Evolutionary conservation across 2,113 vertebrate species (phyloP).

Genomic region (Sylvia atricapilla): DNA sequence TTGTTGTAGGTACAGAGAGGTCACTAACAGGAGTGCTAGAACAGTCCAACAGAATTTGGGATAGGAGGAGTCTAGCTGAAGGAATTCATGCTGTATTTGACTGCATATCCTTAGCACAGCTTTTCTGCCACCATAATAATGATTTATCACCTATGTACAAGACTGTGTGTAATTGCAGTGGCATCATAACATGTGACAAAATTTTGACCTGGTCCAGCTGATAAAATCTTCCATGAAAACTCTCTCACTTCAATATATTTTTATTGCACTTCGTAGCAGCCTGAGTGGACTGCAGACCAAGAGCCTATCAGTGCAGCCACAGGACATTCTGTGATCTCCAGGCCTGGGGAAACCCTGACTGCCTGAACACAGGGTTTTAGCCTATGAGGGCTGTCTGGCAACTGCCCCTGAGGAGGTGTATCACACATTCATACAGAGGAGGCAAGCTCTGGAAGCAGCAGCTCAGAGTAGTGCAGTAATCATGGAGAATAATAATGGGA

Average conservation of each 20-base stretch:
- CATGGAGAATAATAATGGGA: background rate
- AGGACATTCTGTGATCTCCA: background rate
- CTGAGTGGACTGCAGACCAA: background rate
- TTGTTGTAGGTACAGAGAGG: background rate
- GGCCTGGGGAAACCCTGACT: background rate
- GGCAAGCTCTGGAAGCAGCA: background rate
- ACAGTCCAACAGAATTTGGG: background rate
- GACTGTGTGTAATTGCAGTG: background rate
- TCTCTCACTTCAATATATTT: background rate
- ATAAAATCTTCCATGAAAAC: background rate
- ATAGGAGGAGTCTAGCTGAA: background rate
- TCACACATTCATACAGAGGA: background rate
- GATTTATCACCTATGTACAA: background rate
- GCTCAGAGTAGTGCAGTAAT: background rate
- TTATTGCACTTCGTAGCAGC: background rate
- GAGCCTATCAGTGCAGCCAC: background rate
- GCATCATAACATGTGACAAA: background rate
- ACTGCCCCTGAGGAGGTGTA: accelerated
- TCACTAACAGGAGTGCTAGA: background rate
- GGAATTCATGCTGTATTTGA: background rate
- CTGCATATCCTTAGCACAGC: background rate
- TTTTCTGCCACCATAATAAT: background rate
- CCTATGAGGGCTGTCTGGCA: background rate
- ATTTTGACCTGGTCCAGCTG: background rate
- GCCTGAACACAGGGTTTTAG: background rate